Evolutionary conservation across 1,140 invertebrate genomes (phyloP).

Genomic region (Marisa cornuarietis): DNA sequence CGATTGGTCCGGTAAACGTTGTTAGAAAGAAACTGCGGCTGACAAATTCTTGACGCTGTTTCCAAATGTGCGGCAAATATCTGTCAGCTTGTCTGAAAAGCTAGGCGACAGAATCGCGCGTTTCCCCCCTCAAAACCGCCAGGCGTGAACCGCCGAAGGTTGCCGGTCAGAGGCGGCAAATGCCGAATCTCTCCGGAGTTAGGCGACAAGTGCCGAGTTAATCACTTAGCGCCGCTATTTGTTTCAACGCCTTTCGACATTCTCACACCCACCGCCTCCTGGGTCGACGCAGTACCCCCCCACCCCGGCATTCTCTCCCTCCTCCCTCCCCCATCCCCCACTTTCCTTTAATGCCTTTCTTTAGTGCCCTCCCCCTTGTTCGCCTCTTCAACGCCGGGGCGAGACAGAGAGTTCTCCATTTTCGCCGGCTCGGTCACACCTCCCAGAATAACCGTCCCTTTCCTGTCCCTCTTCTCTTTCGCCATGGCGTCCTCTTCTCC

Average conservation of each 20-base stretch:
- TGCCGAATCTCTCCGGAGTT: constrained; percentile 25
- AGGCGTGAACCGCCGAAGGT: constrained; percentile 11
- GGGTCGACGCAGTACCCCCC: not conserved
- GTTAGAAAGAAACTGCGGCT: not conserved
- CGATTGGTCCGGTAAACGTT: too few relatives aligned
- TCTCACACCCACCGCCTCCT: not conserved
- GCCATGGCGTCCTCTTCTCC: not conserved
- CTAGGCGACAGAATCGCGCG: constrained; percentile 9
- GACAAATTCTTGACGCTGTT: constrained; percentile 6
- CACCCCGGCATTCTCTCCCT: too few relatives aligned
- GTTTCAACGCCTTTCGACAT: constrained; percentile 18
- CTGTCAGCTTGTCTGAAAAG: constrained; percentile 3
- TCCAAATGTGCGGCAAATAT: not conserved
- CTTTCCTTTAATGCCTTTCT: not conserved
- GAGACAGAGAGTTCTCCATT: too few relatives aligned
- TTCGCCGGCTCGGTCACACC: too few relatives aligned
- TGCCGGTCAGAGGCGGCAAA: constrained; percentile 12
- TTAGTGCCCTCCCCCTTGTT: not conserved
- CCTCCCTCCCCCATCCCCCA: constrained; percentile 2
- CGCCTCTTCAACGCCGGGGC: not conserved
- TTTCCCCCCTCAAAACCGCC: not conserved
- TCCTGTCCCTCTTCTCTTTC: not conserved
- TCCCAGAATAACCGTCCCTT: too few relatives aligned
- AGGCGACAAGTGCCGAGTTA: constrained; percentile 27
- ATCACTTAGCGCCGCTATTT: constrained; percentile 25